Evolutionary conservation across 2,888 invertebrate species (phyloP).

Genomic region (Lasioglossum lativentre): DNA sequence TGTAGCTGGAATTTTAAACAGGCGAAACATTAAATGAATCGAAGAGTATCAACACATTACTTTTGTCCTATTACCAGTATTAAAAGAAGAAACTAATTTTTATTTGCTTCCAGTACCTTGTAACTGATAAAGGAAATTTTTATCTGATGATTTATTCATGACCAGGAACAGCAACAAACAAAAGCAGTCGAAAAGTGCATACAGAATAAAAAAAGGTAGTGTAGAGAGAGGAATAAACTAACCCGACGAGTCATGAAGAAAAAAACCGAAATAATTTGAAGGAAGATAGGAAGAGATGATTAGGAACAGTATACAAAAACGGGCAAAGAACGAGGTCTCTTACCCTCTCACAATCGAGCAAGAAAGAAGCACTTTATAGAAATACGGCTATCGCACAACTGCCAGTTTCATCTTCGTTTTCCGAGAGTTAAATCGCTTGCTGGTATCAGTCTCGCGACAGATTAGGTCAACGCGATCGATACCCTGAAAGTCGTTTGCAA

Average conservation of each 20-base stretch:
- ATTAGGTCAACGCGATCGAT: not conserved
- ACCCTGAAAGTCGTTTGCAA: not conserved
- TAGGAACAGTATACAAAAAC: not conserved
- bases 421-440: too few species aligned
- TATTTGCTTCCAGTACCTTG: too few species aligned
- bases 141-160: too few species aligned
- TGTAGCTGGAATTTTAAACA: too few species aligned
- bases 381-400: not conserved
- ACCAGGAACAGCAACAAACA: too few species aligned
- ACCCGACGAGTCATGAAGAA: too few species aligned
- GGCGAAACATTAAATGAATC: too few species aligned
- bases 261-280: not conserved
- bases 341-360: not conserved
- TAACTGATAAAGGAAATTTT: too few species aligned
- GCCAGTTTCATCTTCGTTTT: not conserved
- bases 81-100: too few species aligned
- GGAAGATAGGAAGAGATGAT: not conserved
- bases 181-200: not conserved
- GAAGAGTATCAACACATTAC: too few species aligned
- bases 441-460: not conserved
- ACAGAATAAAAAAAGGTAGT: not conserved
- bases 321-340: not conserved
- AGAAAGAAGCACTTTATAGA: not conserved
- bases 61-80: too few species aligned
- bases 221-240: too few species aligned